A percentile compares a stretch with the other conserved stretches of the same genome.
Evolutionary conservation across 2,888 invertebrate species (phyloP).

Genomic region (Caenorhabditis angaria): DNA sequence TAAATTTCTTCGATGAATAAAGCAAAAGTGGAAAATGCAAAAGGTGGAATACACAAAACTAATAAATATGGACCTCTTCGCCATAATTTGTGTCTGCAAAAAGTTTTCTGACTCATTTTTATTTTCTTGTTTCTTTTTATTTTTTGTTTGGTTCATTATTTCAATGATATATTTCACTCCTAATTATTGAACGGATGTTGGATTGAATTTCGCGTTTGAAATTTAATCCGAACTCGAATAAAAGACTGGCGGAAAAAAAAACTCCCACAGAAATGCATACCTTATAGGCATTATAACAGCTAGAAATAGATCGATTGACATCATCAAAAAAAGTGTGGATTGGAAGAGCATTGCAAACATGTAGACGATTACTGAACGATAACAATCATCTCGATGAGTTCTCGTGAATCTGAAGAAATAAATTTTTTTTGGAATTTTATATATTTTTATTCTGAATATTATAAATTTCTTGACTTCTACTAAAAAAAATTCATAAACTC

Average conservation of each 20-base stretch:
- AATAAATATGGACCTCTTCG: conserved; percentile 38
- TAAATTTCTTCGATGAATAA: conserved; percentile 43
- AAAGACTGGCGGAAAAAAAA: no score
- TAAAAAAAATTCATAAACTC: background rate
- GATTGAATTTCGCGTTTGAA: background rate
- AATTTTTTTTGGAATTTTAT: background rate
- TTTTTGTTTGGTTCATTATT: background rate
- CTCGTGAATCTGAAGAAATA: conserved; percentile 21
- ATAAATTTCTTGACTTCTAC: background rate
- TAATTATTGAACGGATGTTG: conserved; percentile 1
- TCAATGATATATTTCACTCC: conserved; percentile 4
- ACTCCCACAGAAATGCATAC: conserved; percentile 5
- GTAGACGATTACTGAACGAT: conserved; percentile 39
- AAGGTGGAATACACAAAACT: conserved; percentile 33
- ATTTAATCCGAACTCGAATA: background rate
- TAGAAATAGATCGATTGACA: conserved; percentile 38
- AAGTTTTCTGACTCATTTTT: background rate
- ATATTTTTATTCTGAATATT: background rate
- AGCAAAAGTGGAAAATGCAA: conserved; percentile 32
- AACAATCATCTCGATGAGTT: conserved; percentile 44
- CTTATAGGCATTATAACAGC: conserved; percentile 42
- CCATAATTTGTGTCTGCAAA: conserved; percentile 43
- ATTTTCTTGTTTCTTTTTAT: no score
- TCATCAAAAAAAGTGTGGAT: conserved; percentile 41
- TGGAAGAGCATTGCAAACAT: conserved; percentile 46